Base-by-base conservation (phyloP, 2,113 vertebrate species). In the Acanthisitta chloris region DNA sequence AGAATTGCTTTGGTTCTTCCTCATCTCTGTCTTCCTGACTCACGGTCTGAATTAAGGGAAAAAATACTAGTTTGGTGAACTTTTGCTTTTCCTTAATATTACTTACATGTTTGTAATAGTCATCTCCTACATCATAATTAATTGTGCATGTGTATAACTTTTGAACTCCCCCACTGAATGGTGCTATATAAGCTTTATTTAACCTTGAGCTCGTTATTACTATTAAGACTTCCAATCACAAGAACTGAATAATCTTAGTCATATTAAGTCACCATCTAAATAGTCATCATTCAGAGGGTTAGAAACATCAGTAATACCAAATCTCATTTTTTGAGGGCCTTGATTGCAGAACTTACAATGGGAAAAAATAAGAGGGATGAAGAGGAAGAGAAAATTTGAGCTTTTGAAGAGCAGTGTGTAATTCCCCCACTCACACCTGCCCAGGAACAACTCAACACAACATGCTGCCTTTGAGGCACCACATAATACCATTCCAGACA, bases 181-280 rank as follows among this genome's bases (percentile, higher is more conserved):
- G n/a, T 82, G 38, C 45, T n/a, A 49, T 40, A 12, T 19, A 62
- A 72, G 15, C 9, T 1, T 95, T 96, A 96, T 84, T 94, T 95
- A 97, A 97, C 88, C 42, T 77, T 77, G 52, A 92, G 40, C 77
- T 97, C 88, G 94, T 94, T 81, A 85, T 74, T 83, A 91, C 45
- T 73, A 83, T 76, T 67, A 94, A 48, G 46, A 49, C 31, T 85
- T 49, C 81, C 43, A 49, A 78, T 83, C 74, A 86, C 43, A 49
- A 81, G 45, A 69, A 58, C 7, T 7, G n/a, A 77, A 61, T 34
- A 92, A 92, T 83, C 57, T 94, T 46, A 81, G 21, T 66, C 16
- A 3, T 92, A 92, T 31, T 34, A 72, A 94, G 24, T 40, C 74
- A 81, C 58, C 29, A 28, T 57, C 89, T 94, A 96, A 80, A 94